These are phyloP conservation scores for Tholera decimalis DNA, from an alignment of 2,888 invertebrate genomes.

Conservation along the genomic window DNA sequence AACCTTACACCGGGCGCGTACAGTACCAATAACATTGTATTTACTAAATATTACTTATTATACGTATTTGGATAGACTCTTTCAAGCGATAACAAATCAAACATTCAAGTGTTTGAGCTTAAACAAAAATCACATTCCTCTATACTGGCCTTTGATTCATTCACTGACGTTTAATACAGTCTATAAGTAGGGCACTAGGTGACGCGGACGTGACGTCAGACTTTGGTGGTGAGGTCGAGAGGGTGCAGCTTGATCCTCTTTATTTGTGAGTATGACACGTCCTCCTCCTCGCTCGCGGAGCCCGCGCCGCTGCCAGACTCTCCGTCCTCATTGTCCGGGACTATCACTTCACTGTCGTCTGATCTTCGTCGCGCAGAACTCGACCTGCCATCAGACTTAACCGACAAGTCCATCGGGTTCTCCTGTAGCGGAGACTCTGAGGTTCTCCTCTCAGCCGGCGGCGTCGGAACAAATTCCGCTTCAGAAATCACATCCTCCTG, in stretches of 20 bases:
- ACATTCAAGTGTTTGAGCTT: constrained; percentile 79
- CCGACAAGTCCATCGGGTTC: constrained; percentile 95
- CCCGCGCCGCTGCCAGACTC: constrained; percentile 87
- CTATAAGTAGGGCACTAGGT: constrained; percentile 72
- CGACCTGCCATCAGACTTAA: constrained; percentile 93
- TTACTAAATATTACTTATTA: constrained; percentile 84
- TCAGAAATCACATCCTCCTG: constrained; percentile 90
- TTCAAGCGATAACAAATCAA: constrained; percentile 89
- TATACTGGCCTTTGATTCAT: constrained; percentile 87
- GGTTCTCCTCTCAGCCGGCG: constrained; percentile 84
- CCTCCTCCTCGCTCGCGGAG: constrained; percentile 87
- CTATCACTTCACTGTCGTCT: constrained; percentile 88
- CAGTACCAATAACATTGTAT: constrained; percentile 81
- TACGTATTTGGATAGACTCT: constrained; percentile 91
- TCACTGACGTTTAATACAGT: constrained; percentile 76
- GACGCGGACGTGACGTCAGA: constrained; percentile 85
- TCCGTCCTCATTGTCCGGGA: constrained; percentile 84
- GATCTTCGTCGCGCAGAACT: constrained; percentile 88
- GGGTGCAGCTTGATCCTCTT: constrained; percentile 92
- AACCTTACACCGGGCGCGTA: constrained; percentile 82
- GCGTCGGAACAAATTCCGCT: constrained; percentile 88
- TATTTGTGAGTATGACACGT: constrained; percentile 91
- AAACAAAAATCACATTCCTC: constrained; percentile 87
- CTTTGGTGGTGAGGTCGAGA: constrained; percentile 93
- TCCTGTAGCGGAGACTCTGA: constrained; percentile 93